Base-by-base conservation (phyloP, 2,888 invertebrate species). In the Amblyteles armatorius region DNA sequence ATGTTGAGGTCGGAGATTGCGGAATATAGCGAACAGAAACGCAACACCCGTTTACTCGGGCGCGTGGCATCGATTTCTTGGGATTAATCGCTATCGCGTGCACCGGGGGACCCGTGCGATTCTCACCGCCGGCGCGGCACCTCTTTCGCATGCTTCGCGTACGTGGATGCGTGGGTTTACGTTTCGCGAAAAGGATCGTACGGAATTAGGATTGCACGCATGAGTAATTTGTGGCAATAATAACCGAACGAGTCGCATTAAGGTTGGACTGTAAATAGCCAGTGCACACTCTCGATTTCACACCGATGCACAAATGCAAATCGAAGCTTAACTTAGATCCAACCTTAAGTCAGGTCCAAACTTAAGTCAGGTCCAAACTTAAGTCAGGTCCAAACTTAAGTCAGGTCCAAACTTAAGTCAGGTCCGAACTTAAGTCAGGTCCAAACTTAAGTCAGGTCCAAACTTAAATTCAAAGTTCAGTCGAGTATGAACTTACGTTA, bases 31-130 rank as follows among this genome's bases (percentile, higher is more conserved):
- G 50, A 11, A 33, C 55, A 11, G 44, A 79, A 69, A 60, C 19
- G 29, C 19, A 44, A 33, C 40, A 57, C 57, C 57, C 78, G 29
- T 60, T 48, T 33, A 19, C 48, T 48, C 55, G 69, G 55, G 68
- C 78, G 44, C 60, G 57, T 57, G 60, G 82, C 72, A 85, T 85
- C 85, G 85, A 85, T 85, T 79, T 82, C 60, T 48, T 44, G 67
- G 72, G 79, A 85, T 85, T 83, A 85, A 85, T 82, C 82, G 82
- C 85, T 72, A 80, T 85, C 80, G 85, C 82, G 85, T 85, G 85
- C 72, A 63, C 55, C 65, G 36, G 50, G 44, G 40, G 16, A 40
- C 48, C 3, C 48, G 19, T 22, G 65, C 77, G 65, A 36, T 78
- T 78, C 57, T 57, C 60, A 69, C 57, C 55, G 44, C 48, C 26